These are phyloP conservation scores for Phyllostomus discolor DNA, from an alignment of 2,113 vertebrate genomes.

Conservation along the genomic window DNA sequence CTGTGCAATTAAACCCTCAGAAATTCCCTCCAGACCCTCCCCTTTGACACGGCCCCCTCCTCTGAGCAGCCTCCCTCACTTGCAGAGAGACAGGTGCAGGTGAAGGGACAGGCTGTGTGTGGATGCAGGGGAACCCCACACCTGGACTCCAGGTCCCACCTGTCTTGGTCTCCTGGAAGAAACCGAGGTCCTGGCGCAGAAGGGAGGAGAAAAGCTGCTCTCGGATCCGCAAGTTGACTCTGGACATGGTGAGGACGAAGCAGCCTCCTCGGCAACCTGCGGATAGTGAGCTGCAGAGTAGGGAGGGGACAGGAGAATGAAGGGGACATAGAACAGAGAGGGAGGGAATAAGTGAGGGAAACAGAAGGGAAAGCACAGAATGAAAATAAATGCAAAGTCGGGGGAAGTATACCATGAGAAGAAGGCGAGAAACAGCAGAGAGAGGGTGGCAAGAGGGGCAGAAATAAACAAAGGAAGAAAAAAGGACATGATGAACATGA, in stretches of 20 bases:
- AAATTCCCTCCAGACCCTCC: background rate
- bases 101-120: background rate
- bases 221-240: constrained; percentile 58
- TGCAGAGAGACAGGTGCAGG: background rate
- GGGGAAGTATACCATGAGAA: background rate
- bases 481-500: background rate
- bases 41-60: background rate
- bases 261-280: constrained; percentile 72
- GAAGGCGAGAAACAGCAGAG: background rate
- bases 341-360: rapidly evolving
- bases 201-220: constrained; percentile 72
- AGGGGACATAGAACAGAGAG: background rate
- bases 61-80: background rate
- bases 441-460: background rate
- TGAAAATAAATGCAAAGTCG: background rate
- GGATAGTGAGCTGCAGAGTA: constrained; percentile 48
- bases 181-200: constrained; percentile 73
- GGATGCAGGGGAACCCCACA: background rate
- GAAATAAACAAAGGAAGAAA: background rate
- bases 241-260: constrained; percentile 41
- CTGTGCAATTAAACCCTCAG: background rate
- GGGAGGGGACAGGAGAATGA: background rate
- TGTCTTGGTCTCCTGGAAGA: constrained; percentile 77
- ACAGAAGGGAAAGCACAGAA: background rate
- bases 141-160: constrained; percentile 17